Conservation (phyloP, 53 echinoderm and acorn worm species). For the Antedon mediterranea region DNA sequence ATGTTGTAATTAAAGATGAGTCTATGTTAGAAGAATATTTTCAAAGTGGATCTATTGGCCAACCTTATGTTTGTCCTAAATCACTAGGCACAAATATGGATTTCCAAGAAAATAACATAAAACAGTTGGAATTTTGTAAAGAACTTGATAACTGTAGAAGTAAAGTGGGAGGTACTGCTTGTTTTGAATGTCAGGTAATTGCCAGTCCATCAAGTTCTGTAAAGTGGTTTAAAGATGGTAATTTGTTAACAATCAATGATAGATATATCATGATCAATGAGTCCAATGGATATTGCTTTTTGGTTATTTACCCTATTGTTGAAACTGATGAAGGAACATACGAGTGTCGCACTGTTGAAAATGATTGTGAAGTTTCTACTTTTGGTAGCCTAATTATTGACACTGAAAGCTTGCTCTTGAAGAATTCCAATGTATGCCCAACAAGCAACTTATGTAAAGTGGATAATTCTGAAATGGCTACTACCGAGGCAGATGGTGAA, state of each 20-base stretch:
- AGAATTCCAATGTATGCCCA: not conserved
- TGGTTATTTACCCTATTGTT: slow-evolving; percentile 59
- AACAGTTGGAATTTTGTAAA: not conserved
- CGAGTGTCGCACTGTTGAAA: slow-evolving; percentile 51
- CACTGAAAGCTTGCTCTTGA: not conserved
- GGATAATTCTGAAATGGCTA: not conserved
- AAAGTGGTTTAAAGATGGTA: slow-evolving; percentile 73
- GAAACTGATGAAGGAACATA: slow-evolving; percentile 73
- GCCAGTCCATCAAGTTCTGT: slow-evolving; percentile 73
- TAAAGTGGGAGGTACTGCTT: slow-evolving; percentile 40
- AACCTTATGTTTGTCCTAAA: no score
- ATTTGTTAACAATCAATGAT: slow-evolving; percentile 11
- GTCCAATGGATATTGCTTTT: slow-evolving; percentile 53
- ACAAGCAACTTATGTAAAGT: not conserved
- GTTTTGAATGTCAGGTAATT: slow-evolving; percentile 72
- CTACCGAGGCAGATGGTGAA: no score
- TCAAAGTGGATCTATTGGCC: not conserved
- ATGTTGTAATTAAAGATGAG: no score
- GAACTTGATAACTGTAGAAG: not conserved
- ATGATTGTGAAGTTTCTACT: not conserved
- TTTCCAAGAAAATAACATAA: not conserved
- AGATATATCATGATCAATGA: slow-evolving; percentile 52
- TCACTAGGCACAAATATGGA: not conserved
- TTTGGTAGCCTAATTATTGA: not conserved
- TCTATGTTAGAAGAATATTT: not conserved